phyloP scores from a whole-genome alignment of 1,140 invertebrate genomes.

The Fopius arisanus region DNA sequence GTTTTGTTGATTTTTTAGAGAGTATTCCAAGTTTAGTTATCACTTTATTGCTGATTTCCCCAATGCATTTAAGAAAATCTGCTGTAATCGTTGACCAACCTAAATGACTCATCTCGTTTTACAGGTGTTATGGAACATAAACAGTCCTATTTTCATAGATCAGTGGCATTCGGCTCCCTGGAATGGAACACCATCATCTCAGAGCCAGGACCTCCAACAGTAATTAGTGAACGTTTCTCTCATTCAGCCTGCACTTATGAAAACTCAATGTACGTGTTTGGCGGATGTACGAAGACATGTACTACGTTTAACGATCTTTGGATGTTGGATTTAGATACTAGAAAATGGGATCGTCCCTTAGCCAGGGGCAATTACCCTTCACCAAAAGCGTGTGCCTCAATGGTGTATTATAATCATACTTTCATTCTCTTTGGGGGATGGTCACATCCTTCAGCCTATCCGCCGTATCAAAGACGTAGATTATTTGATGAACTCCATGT shows the following conservation, averaged over 20 bases:
- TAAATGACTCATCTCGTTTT: constrained; percentile 41
- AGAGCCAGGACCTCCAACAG: constrained; percentile 66
- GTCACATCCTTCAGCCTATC: constrained; percentile 92
- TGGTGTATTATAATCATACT: constrained; percentile 85
- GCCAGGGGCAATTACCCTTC: constrained; percentile 91
- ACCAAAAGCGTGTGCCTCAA: constrained; percentile 93
- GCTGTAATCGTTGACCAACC: neutral
- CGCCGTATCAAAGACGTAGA: constrained; percentile 80
- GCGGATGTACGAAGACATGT: constrained; percentile 91
- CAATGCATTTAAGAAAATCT: neutral
- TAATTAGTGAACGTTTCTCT: constrained; percentile 89
- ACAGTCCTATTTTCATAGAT: constrained; percentile 73
- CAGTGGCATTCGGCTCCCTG: constrained; percentile 74
- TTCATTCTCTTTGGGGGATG: constrained; percentile 94
- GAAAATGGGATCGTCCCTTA: constrained; percentile 82
- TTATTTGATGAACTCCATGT: constrained; percentile 94
- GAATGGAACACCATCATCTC: constrained; percentile 71
- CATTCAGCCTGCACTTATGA: constrained; percentile 87
- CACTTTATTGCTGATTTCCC: no score
- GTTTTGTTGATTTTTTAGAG: no score
- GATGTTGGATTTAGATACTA: constrained; percentile 86
- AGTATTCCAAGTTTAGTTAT: no score
- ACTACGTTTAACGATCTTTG: constrained; percentile 98
- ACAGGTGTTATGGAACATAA: constrained; percentile 78
- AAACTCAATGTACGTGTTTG: constrained; percentile 94